A percentile compares a stretch with the other conserved stretches of the same genome.
Evolutionary conservation across 2,113 vertebrate species (phyloP).

Genomic region (Scophthalmus maximus): DNA sequence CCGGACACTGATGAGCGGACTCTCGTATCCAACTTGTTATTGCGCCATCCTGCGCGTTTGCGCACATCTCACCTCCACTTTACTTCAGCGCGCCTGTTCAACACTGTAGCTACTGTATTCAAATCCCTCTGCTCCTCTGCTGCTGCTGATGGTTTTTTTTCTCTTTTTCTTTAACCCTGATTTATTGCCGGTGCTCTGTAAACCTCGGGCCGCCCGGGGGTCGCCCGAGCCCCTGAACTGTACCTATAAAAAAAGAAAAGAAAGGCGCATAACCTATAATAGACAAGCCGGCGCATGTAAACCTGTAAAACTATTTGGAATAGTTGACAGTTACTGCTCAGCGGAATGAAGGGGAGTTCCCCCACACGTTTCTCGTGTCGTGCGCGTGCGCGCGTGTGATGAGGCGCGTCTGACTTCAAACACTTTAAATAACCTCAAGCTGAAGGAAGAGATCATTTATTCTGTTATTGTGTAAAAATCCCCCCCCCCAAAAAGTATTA

Average conservation of each 20-base stretch:
- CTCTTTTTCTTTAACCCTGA: conserved; percentile 28
- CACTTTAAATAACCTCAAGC: no score
- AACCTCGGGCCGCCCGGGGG: not conserved
- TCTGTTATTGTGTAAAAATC: no score
- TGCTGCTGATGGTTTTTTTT: no score
- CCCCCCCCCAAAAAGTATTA: no score
- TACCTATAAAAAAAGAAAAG: conserved; percentile 76
- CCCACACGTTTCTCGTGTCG: not conserved
- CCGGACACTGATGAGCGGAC: no score
- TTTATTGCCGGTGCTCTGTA: conserved; percentile 55
- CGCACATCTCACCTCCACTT: no score
- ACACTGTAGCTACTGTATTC: not conserved
- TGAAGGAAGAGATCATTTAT: no score
- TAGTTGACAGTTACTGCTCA: conserved; percentile 76
- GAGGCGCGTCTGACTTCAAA: no score
- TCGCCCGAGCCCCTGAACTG: conserved; percentile 25
- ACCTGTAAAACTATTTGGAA: conserved; percentile 82
- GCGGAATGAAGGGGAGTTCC: conserved; percentile 52
- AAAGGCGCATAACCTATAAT: conserved; percentile 61
- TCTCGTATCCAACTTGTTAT: not conserved
- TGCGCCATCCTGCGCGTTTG: not conserved
- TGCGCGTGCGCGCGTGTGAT: not conserved
- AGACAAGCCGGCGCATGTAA: conserved; percentile 80
- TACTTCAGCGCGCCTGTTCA: no score
- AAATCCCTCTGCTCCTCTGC: not conserved